Evolutionary conservation across 2,797 vertebrate genomes (phyloP), one percentile per base, ranked within the genome.

Genomic region (Chanos chanos): DNA sequence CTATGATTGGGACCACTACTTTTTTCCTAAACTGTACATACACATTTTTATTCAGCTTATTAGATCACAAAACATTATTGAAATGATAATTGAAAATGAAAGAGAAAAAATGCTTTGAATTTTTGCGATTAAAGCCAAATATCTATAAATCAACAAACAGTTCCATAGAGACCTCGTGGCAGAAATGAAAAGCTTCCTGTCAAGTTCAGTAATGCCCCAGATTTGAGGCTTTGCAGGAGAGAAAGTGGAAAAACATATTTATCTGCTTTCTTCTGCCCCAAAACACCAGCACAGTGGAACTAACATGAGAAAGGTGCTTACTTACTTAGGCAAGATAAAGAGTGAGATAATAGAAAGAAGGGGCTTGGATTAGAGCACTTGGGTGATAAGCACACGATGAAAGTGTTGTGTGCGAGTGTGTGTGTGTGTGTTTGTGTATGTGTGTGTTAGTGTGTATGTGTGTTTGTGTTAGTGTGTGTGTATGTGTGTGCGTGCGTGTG

Each of bases 321-420:
- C 9, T 25, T 50, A 37, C 91, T 93, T 90, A 93, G 92, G 89
- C 77, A 84, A 91, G 94, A 98, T 95, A 90, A 93, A 92, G 90
- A 87, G 88, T 87, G 86, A 93, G 94, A 95, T 94, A 62, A 63
- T 92, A 91, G 89, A 94, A 91, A 89, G 91, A 92, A 92, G 89
- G 87, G 91, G 91, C 90, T 84, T 89, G 94, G 94, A 97, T 94
- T 95, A 95, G 89, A 82, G 85, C 77, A 92, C 80, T 70, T 76
- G 89, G 89, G 89, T 83, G 91, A 95, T 95, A 92, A 90, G 76
- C 92, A 89, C 89, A 84, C 28, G 31, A 28, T 6, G 8, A 4
- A 5, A 8, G 27, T 30, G 45, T 52, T 64, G 33, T 34, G 47
- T 55, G 54, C 68, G 63, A 68, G 57, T 61, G 55, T 61, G 61